These are phyloP conservation scores for Epicauta chinensis DNA, from an alignment of 1,140 invertebrate genomes.

Conservation along the genomic window DNA sequence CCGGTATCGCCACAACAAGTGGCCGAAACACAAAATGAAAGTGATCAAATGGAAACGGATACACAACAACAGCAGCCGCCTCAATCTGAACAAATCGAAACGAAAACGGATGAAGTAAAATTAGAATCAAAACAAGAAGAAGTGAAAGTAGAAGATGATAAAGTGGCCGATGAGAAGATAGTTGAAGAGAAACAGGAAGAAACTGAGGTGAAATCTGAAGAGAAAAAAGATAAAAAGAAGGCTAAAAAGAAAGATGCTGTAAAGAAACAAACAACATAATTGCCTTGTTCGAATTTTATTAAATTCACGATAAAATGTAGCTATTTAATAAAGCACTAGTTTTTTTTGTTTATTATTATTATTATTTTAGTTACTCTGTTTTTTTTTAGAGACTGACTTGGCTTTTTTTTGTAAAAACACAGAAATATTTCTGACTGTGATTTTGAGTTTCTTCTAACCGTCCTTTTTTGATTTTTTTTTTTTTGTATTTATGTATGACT, in stretches of 20 bases:
- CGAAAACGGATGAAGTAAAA: constrained; percentile 1
- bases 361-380: constrained; percentile 20
- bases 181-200: not conserved
- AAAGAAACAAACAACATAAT: constrained; percentile 15
- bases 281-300: constrained; percentile 6
- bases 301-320: not conserved
- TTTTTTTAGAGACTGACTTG: constrained; percentile 4
- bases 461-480: too few species aligned
- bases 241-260: constrained; percentile 2
- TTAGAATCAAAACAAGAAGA: too few species aligned
- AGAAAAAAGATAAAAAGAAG: constrained; percentile 19
- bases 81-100: not conserved
- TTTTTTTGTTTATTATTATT: constrained; percentile 11
- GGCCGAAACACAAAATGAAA: constrained; percentile 9
- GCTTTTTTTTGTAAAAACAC: not conserved
- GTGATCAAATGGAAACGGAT: constrained; percentile 4
- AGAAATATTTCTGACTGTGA: constrained; percentile 10
- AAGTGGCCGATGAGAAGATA: too few species aligned
- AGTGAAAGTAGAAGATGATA: too few species aligned
- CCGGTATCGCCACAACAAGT: not conserved
- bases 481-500: too few species aligned
- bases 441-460: constrained; percentile 4
- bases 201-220: not conserved
- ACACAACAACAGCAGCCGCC: not conserved
- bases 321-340: constrained; percentile 14